Base-by-base conservation (phyloP, 1,140 invertebrate genomes). In the Zaprionus africanus region DNA sequence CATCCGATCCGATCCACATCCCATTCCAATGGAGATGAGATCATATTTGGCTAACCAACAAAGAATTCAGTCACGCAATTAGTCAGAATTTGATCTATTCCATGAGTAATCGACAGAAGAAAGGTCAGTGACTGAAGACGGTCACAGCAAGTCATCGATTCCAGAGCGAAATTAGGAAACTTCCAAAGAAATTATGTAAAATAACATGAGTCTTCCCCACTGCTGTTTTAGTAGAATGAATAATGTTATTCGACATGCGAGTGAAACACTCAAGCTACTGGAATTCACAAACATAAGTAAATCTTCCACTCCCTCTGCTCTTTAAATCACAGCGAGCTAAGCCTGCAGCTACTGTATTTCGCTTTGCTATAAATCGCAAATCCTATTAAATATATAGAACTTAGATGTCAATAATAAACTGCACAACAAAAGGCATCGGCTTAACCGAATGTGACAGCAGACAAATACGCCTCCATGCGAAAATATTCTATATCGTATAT, bases 351-450 rank as follows among this genome's bases (percentile, higher is more conserved):
- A 69, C 46, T 69, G 58, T 41, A 34, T 26, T 22, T 26, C 15
- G 13, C 6, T 26, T 41, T 38, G 22, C 36, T 24, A 59, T 19
- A 36, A 38, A 22, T 41, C 66, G 3, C 12, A 68, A 46, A 67
- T 68, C 65, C 51, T 57, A 68, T 59, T 68, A 53, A 58, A 60
- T 31, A 61, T 46, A 41, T 63, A 28, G 1, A 17, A 17, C 66
- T 49, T 34, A 53, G n/a, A 41, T 67, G 64, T 41, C 71, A 59
- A 75, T 78, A 60, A 58, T 53, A 69, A 68, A 68, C 11, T 63
- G 71, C 53, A 43, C 13, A 53, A 69, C 72, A 70, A 63, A 46
- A 80, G 51, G 28, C 54, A 66, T 15, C 34, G 62, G 71, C 46
- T 74, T 67, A 57, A 43, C 41, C 54, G 12, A 67, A 57, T 46